phyloP scores from a whole-genome alignment of 1,140 invertebrate species.

The Drosophila prosaltans region DNA sequence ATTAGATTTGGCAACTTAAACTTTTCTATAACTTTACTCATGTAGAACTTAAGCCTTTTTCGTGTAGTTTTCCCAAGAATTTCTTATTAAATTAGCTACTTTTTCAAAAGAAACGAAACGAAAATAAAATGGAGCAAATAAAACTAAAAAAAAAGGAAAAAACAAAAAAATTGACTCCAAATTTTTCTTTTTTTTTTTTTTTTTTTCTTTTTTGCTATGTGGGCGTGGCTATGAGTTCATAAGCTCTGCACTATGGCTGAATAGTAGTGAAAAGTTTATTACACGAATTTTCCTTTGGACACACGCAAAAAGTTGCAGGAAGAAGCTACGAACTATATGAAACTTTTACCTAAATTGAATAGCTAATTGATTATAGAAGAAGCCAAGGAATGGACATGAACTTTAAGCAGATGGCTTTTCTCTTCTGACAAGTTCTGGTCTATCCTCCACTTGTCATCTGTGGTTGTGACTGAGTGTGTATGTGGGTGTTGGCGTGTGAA shows the following conservation, averaged over 20 bases:
- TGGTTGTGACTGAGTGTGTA: constrained; percentile 14
- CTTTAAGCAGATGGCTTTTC: constrained; percentile 55
- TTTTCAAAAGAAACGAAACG: constrained; percentile 60
- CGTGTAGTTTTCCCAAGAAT: constrained; percentile 66
- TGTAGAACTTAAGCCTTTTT: constrained; percentile 76
- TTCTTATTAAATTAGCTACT: constrained; percentile 76
- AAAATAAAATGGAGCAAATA: constrained; percentile 39
- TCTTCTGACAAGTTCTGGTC: constrained; percentile 7
- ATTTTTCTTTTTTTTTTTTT: not conserved
- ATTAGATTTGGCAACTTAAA: constrained; percentile 73
- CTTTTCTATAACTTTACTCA: constrained; percentile 76
- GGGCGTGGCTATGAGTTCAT: constrained; percentile 19
- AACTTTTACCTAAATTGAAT: constrained; percentile 66
- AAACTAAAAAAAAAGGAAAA: constrained; percentile 3
- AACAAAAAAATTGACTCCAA: constrained; percentile 32
- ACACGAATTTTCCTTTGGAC: constrained; percentile 54
- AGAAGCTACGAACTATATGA: constrained; percentile 14
- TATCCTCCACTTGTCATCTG: constrained; percentile 47
- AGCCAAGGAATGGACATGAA: constrained; percentile 41
- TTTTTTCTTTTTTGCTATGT: constrained; percentile 2
- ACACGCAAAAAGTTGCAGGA: constrained; percentile 58
- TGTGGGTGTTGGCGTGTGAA: not conserved
- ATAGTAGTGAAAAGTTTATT: constrained; percentile 50
- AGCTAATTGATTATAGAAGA: constrained; percentile 69
- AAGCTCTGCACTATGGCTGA: constrained; percentile 26